Percentiles rank a stretch among this genome's conserved stretches.
Conservation (phyloP, 2,797 vertebrate genomes). For the Sus cebifrons region DNA sequence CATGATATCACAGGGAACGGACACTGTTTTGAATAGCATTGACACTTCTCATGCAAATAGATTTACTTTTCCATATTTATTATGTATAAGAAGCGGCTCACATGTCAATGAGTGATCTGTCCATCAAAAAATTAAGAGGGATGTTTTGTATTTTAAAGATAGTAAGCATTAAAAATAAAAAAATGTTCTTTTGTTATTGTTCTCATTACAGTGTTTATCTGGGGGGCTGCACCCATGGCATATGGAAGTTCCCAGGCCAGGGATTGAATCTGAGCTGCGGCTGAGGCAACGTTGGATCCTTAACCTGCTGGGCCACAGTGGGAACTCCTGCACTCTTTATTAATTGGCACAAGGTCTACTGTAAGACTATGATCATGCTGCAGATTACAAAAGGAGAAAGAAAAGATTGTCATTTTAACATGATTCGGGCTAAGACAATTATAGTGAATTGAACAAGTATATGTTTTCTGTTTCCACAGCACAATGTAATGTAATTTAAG, state of each 20-base stretch:
- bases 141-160: slow-evolving; percentile 6
- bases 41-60: neutral
- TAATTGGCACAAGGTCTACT: neutral
- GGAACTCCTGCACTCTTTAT: neutral
- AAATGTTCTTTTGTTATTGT: neutral
- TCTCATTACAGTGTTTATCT: neutral
- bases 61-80: neutral
- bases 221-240: no score
- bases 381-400: neutral
- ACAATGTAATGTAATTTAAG: neutral
- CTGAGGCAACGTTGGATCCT: no score
- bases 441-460: fast-evolving
- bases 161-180: slow-evolving; percentile 5
- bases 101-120: neutral
- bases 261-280: no score
- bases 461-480: neutral
- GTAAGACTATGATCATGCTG: neutral
- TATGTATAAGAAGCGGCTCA: slow-evolving; percentile 1
- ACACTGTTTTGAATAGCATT: neutral
- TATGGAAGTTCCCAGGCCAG: no score
- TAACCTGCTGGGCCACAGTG: no score
- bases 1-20: neutral
- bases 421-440: neutral
- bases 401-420: neutral
- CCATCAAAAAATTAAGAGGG: neutral